phyloP scores from a whole-genome alignment of 2,888 invertebrate species.

The Octodonta nipae region DNA sequence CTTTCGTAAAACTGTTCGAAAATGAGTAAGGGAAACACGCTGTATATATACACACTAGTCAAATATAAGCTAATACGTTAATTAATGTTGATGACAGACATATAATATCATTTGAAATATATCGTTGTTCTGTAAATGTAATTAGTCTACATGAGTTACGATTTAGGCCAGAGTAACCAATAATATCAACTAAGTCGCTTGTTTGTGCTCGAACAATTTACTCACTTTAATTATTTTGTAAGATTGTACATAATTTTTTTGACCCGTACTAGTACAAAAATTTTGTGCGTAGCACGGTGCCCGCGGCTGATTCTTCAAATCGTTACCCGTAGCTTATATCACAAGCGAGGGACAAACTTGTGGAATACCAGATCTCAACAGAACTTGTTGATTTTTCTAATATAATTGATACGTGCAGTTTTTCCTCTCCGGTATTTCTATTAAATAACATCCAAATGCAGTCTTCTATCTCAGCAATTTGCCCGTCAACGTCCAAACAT shows the following conservation, averaged over 20 bases:
- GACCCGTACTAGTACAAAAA: constrained; percentile 19
- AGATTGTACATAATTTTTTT: constrained; percentile 23
- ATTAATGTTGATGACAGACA: constrained; percentile 36
- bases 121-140: constrained; percentile 39
- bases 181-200: constrained; percentile 30
- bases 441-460: too few species aligned
- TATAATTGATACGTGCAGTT: too few species aligned
- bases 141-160: constrained; percentile 39
- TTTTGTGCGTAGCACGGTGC: constrained; percentile 13
- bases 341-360: constrained; percentile 20
- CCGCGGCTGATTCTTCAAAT: background rate
- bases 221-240: constrained; percentile 21
- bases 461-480: too few species aligned
- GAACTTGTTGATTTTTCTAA: too few species aligned
- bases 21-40: too few species aligned
- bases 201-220: constrained; percentile 22
- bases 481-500: too few species aligned
- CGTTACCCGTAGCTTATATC: constrained; percentile 18
- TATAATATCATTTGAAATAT: constrained; percentile 34
- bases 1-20: too few species aligned
- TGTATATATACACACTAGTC: constrained; percentile 33
- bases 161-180: constrained; percentile 36
- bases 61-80: constrained; percentile 36
- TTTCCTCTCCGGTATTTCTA: too few species aligned
- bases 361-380: too few species aligned